Evolutionary conservation across 2,113 vertebrate species (phyloP), one percentile per base, ranked within the genome.

Genomic region (Catharus bicknelli): DNA sequence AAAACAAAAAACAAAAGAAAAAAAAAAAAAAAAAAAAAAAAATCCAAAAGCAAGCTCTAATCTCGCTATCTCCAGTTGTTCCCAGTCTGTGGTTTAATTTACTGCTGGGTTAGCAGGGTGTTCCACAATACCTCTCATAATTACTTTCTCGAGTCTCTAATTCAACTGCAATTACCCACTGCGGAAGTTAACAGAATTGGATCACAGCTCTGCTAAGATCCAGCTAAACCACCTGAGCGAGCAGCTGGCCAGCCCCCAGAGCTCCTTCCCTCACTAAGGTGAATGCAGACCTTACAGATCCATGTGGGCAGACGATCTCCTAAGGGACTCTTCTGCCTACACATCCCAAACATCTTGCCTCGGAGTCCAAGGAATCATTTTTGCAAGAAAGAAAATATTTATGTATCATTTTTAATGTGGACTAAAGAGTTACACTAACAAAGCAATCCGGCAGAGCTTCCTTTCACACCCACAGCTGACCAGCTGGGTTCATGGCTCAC

Each of bases 401-500:
- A 25, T 29, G 26, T 36, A 90, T 29, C 16, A 55, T 47, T 92
- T 87, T 59, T 62, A 43, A 58, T 3, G 34, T 8, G 53, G 57
- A 29, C 48, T 87, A 53, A 86, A 91, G 85, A 88, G 66, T 76
- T 82, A 83, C 23, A 42, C 59, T 78, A 91, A 86, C 82, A 88
- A 75, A 93, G 34, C 69, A 91, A 59, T 63, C 38, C 36, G 0
- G 51, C 1, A 29, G 73, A 90, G 69, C 48, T 97, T 73, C 92
- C 67, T 95, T 94, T 94, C 73, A 36, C 79, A 76, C 91, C 73
- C 90, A 93, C 45, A 20, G 84, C 58, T 97, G 96, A 95, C 96
- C 96, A 97, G 93, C 90, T 86, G 48, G 87, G 81, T 97, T 97
- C 96, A 94, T 86, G 95, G 97, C 92, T 97, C 97, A 96, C 95